Base-by-base conservation (phyloP, 2,113 vertebrate species). In the Archilochus colubris region DNA sequence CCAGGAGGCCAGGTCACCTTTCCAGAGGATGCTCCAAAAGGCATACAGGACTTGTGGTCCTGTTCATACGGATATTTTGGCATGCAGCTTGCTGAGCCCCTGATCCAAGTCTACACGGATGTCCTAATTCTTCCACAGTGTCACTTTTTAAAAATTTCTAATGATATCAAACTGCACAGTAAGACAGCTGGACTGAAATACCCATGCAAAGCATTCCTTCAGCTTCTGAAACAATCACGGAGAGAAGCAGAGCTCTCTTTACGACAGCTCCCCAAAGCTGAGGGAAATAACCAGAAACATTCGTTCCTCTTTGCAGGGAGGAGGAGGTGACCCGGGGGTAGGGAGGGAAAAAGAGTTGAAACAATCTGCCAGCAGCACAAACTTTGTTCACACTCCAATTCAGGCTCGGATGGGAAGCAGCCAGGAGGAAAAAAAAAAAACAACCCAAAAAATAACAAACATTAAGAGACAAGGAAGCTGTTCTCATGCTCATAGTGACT, bases 381-480 rank as follows among this genome's bases (percentile, higher is more conserved):
- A 95, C 91, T 92, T 89, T 95, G 93, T 94, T 94, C 75, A 15
- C 82, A 53, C 93, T 94, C 94, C 95, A 94, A 19, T 85, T 94
- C 93, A 80, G 93, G 25, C 84, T 91, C 93, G 73, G 46, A 92
- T 76, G 78, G 86, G 95, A 91, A 90, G 77, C 91, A 91, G 91
- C 84, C 75, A 95, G 75, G 82, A 85, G 67, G n/a, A n/a, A 38
- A 40, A 16, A 50, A 81, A 75, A 40, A 12, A 17, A 6, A 27
- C 43, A 58, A 18, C 46, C 46, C 13, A 13, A 73, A 55, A 50
- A 9, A 28, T 17, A 86, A 64, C 58, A 78, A 69, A 28, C 10
- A 33, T 88, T 61, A 68, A 85, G 84, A 87, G 89, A 79, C 59
- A 68, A 87, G 91, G 93, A 89, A 92, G 88, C 82, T 57, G 86